Conservation (phyloP, 2,797 vertebrate genomes). For the Pagetopsis macropterus region DNA sequence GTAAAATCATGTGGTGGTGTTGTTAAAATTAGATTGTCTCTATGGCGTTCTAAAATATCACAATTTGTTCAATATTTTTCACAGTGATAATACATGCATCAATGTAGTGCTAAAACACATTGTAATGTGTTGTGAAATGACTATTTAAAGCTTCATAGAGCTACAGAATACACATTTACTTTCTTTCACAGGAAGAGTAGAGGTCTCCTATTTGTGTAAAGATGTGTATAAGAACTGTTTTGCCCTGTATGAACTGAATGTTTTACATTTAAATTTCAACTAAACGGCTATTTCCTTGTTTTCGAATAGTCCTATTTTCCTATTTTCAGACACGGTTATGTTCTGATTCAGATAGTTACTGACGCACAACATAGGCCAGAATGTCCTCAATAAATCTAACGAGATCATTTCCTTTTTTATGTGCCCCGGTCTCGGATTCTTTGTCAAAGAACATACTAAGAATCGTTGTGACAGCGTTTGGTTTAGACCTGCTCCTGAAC, state of each 20-base stretch:
- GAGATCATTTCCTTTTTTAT: conserved; percentile 19
- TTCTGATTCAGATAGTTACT: conserved; percentile 22
- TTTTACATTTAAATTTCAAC: conserved; percentile 5
- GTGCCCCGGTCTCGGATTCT: conserved; percentile 29
- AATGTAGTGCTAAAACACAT: too few species aligned
- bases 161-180: background rate
- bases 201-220: background rate
- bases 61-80: too few species aligned
- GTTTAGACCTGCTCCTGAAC: conserved; percentile 55
- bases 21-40: too few species aligned
- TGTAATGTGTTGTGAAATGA: too few species aligned
- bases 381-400: conserved; percentile 35
- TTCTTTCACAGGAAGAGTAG: background rate
- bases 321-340: background rate
- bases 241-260: background rate
- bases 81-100: too few species aligned
- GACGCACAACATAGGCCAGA: conserved; percentile 14
- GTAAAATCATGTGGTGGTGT: too few species aligned
- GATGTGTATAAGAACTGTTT: background rate
- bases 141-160: too few species aligned
- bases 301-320: background rate
- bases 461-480: conserved; percentile 44
- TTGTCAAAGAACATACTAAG: conserved; percentile 44
- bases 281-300: background rate
- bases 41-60: too few species aligned